phyloP scores from a whole-genome alignment of 2,797 vertebrate genomes.

The Thunnus albacares region DNA sequence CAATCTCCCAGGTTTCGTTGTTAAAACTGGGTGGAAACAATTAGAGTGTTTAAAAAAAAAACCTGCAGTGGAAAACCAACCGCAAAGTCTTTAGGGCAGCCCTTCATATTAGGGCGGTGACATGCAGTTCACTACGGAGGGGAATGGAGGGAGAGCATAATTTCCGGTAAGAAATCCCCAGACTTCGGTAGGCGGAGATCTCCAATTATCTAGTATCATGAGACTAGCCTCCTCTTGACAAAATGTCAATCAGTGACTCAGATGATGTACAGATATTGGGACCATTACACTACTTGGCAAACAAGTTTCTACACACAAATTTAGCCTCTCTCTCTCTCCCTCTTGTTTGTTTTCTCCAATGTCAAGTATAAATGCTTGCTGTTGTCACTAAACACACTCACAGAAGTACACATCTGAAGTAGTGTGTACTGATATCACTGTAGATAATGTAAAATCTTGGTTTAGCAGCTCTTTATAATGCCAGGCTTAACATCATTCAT shows the following conservation, averaged over 20 bases:
- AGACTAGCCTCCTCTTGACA: background rate
- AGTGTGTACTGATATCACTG: conserved; percentile 5
- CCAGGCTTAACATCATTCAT: conserved; percentile 27
- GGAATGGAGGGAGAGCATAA: no score
- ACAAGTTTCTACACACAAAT: background rate
- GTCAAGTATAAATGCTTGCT: background rate
- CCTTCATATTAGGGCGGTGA: no score
- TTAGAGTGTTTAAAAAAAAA: no score
- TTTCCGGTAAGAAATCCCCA: no score
- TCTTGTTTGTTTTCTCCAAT: background rate
- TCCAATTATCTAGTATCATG: no score
- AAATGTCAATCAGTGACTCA: background rate
- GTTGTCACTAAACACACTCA: background rate
- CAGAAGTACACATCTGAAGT: conserved; percentile 7
- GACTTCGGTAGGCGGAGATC: no score
- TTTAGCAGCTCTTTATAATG: conserved; percentile 22
- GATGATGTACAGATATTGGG: conserved; percentile 1
- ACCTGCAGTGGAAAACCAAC: no score
- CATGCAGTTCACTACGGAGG: no score
- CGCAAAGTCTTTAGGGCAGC: no score
- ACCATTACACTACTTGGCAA: background rate
- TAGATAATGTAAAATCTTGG: conserved; percentile 21
- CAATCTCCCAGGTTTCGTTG: no score
- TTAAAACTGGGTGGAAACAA: no score
- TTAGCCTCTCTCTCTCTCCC: background rate